Conservation (phyloP, 2,888 invertebrate species). For the Drosophila histrio region DNA sequence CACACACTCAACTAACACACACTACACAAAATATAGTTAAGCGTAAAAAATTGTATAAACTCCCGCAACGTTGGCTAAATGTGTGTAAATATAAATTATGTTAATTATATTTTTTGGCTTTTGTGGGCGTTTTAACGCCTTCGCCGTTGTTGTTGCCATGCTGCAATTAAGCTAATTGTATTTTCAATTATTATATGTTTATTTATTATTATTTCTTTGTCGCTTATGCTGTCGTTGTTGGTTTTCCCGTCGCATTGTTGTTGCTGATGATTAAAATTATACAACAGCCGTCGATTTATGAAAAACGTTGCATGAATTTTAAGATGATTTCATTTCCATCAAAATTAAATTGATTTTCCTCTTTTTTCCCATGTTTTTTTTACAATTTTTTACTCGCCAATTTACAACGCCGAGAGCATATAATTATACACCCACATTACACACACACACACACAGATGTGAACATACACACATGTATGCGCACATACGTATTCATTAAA, state of each 20-base stretch:
- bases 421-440: constrained; percentile 64
- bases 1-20: not conserved
- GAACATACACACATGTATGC: not conserved
- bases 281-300: constrained; percentile 68
- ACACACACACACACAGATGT: constrained; percentile 12
- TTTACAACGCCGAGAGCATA: constrained; percentile 53
- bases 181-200: constrained; percentile 79
- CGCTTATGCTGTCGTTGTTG: constrained; percentile 2
- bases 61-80: constrained; percentile 56
- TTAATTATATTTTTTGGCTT: constrained; percentile 63
- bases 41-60: constrained; percentile 2
- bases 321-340: constrained; percentile 74
- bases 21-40: not conserved
- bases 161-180: constrained; percentile 77
- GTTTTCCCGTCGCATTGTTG: constrained; percentile 31
- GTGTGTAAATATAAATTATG: constrained; percentile 76
- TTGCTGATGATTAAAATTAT: constrained; percentile 70
- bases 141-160: constrained; percentile 19
- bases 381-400: constrained; percentile 39
- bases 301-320: constrained; percentile 72
- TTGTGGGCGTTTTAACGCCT: constrained; percentile 22
- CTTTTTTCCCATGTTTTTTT: constrained; percentile 13
- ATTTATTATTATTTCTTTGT: constrained; percentile 72
- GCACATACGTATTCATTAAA: constrained; percentile 60
- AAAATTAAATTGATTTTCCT: constrained; percentile 72